phyloP scores from a whole-genome alignment of 1,140 invertebrate species.

The Euwallacea similis region DNA sequence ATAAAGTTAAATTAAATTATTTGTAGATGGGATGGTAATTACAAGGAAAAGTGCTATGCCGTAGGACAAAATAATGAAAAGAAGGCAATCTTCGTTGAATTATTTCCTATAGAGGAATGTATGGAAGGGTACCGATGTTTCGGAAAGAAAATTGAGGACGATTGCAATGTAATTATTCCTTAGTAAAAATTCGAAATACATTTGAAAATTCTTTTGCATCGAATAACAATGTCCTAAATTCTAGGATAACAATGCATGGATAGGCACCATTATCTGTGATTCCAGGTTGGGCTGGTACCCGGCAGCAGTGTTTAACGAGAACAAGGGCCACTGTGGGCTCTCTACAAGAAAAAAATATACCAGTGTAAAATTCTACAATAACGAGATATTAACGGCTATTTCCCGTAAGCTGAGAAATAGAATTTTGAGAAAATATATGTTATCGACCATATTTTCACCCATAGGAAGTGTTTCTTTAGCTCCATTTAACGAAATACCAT shows the following conservation, averaged over 20 bases:
- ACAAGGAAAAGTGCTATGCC: constrained; percentile 59
- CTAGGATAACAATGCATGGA: constrained; percentile 54
- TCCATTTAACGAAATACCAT: constrained; percentile 47
- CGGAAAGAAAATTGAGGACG: constrained; percentile 36
- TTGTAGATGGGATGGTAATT: constrained; percentile 49
- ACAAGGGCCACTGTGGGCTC: constrained; percentile 58
- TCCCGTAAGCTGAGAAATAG: neutral
- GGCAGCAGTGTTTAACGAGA: constrained; percentile 60
- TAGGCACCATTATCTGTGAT: constrained; percentile 63
- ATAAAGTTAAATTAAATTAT: neutral
- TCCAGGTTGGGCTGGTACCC: constrained; percentile 64
- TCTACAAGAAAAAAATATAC: constrained; percentile 39
- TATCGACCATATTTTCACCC: too few species aligned
- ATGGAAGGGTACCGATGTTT: constrained; percentile 59
- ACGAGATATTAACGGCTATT: constrained; percentile 10
- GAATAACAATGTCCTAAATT: constrained; percentile 2
- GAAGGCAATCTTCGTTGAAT: constrained; percentile 26
- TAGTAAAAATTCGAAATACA: neutral
- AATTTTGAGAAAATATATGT: too few species aligned
- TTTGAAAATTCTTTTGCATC: neutral
- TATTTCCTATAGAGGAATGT: constrained; percentile 54
- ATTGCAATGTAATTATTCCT: constrained; percentile 47
- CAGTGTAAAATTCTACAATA: constrained; percentile 40
- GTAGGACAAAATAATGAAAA: constrained; percentile 47
- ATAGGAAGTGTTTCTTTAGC: neutral